Evolutionary conservation across 2,888 invertebrate genomes (phyloP).

Genomic region (Sepiola atlantica): DNA sequence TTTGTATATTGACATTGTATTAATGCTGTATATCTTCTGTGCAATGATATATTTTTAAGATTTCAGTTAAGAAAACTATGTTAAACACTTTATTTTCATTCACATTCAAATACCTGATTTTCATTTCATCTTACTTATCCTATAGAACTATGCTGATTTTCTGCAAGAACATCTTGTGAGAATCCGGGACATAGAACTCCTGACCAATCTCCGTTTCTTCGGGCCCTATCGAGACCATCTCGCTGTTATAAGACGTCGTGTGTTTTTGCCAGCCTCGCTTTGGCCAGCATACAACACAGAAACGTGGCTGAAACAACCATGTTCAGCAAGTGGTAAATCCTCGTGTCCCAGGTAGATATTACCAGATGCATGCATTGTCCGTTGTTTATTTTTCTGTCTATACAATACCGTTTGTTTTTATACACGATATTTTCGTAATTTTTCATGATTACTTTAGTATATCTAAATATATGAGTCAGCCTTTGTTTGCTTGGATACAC

Average conservation of each 20-base stretch:
- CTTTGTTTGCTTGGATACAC: too few species aligned
- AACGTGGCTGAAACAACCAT: neutral
- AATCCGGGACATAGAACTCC: conserved; percentile 65
- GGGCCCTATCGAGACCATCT: neutral
- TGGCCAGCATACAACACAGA: neutral
- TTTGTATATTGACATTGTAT: too few species aligned
- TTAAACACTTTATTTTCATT: too few species aligned
- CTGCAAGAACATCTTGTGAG: conserved; percentile 63
- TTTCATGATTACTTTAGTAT: too few species aligned
- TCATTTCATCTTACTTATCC: neutral
- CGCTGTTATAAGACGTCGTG: neutral
- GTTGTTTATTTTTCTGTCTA: too few species aligned
- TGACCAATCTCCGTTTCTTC: conserved; percentile 64
- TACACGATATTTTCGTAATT: too few species aligned
- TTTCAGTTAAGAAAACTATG: too few species aligned
- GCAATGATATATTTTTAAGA: too few species aligned
- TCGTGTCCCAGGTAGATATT: neutral
- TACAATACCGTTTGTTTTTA: too few species aligned
- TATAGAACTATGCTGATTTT: conserved; percentile 59
- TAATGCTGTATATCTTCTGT: too few species aligned
- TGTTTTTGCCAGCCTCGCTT: neutral
- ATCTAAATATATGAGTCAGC: too few species aligned
- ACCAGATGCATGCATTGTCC: too few species aligned
- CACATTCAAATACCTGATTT: neutral
- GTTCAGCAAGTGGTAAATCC: neutral